A percentile compares a stretch with the other conserved stretches of the same genome.
These are phyloP conservation scores for Eucidaris tribuloides DNA, from an alignment of 35 echinoderm and acorn worm species.

Conservation along the genomic window DNA sequence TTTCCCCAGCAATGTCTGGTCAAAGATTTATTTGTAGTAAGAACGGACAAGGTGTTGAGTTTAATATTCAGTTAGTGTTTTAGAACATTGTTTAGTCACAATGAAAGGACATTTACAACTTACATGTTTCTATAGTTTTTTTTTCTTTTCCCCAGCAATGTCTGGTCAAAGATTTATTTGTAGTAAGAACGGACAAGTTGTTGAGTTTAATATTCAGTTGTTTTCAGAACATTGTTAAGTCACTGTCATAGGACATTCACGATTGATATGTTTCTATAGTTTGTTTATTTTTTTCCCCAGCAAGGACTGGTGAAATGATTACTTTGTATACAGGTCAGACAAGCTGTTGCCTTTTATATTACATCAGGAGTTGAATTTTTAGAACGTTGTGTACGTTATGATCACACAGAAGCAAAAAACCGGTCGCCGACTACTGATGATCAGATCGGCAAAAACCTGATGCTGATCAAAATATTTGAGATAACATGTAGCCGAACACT, in stretches of 20 bases:
- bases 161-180: no score
- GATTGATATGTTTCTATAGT: slow-evolving; percentile 1
- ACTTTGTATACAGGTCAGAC: not conserved
- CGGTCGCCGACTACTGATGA: not conserved
- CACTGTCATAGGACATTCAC: not conserved
- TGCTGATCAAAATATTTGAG: not conserved
- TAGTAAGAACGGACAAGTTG: not conserved
- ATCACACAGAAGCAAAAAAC: not conserved
- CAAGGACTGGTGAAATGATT: not conserved
- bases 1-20: not conserved
- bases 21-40: no score
- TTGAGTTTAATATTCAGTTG: not conserved
- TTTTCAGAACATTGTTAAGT: not conserved
- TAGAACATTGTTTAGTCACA: not conserved
- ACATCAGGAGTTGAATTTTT: no score
- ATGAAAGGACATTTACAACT: not conserved
- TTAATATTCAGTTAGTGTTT: not conserved
- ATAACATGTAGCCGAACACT: not conserved
- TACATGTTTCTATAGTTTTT: not conserved
- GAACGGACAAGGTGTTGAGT: not conserved
- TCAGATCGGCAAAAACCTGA: slow-evolving; percentile 5
- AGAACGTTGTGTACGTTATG: no score
- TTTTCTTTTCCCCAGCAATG: not conserved
- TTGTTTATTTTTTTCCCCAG: not conserved
- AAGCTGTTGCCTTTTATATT: no score